Conservation (phyloP, 2,888 invertebrate genomes). For the Athalia rosae region DNA sequence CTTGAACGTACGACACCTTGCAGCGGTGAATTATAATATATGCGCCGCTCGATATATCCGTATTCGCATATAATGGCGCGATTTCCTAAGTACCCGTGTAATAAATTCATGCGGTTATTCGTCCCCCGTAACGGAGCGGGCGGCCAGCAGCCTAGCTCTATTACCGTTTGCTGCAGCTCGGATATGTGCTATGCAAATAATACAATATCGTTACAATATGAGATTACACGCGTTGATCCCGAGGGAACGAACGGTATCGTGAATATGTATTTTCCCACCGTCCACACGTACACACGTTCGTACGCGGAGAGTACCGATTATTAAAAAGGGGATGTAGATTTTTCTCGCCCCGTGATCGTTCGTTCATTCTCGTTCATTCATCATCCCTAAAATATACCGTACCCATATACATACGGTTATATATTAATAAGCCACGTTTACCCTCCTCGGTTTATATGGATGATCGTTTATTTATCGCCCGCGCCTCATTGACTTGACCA, state of each 20-base stretch:
- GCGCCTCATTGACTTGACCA: slow-evolving; percentile 54
- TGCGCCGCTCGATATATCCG: slow-evolving; percentile 23
- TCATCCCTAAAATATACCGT: slow-evolving; percentile 14
- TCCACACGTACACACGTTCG: slow-evolving; percentile 5
- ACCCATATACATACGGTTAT: not conserved
- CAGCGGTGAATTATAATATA: not conserved
- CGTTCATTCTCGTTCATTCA: slow-evolving; percentile 17
- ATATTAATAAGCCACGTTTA: slow-evolving; percentile 38
- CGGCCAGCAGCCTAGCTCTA: not conserved
- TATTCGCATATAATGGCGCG: slow-evolving; percentile 8
- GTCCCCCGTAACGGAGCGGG: slow-evolving; percentile 5
- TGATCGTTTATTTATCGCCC: slow-evolving; percentile 64
- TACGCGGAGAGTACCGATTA: slow-evolving; percentile 32
- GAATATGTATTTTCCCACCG: slow-evolving; percentile 67
- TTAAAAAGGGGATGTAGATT: slow-evolving; percentile 43
- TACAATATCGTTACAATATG: slow-evolving; percentile 66
- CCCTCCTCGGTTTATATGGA: slow-evolving; percentile 28
- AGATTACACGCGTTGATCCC: slow-evolving; percentile 70
- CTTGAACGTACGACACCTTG: not conserved
- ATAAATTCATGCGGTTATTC: slow-evolving; percentile 27
- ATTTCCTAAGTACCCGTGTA: slow-evolving; percentile 39
- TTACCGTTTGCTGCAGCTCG: too few relatives aligned
- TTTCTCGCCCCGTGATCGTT: slow-evolving; percentile 20
- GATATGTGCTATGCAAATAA: slow-evolving; percentile 63
- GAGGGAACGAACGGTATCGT: slow-evolving; percentile 47